phyloP scores from a whole-genome alignment of 2,797 vertebrate species.

The Periophthalmus magnuspinnatus region DNA sequence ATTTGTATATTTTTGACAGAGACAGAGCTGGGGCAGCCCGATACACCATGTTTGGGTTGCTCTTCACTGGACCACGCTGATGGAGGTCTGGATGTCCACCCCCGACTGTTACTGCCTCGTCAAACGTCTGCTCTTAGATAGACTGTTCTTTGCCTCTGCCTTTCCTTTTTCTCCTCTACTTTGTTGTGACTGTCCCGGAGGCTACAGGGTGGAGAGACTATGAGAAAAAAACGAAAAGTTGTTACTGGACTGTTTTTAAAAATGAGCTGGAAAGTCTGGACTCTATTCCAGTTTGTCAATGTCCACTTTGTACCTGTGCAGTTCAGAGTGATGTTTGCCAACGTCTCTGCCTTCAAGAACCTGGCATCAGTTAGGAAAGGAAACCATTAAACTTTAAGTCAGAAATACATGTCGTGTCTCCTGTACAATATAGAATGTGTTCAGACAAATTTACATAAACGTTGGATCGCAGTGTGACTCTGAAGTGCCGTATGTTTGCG shows the following conservation, averaged over 20 bases:
- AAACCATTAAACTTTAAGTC: constrained; percentile 33
- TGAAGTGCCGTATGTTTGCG: too few species aligned
- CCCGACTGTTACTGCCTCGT: constrained; percentile 75
- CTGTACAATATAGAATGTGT: too few species aligned
- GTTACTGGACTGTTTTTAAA: constrained; percentile 87
- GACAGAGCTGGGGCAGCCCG: constrained; percentile 75
- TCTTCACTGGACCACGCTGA: constrained; percentile 83
- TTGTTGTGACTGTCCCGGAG: constrained; percentile 85
- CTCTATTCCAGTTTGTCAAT: too few species aligned
- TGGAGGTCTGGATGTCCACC: constrained; percentile 82
- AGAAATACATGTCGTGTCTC: too few species aligned
- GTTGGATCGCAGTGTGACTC: too few species aligned
- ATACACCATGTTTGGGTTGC: constrained; percentile 82
- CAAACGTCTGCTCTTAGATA: constrained; percentile 84
- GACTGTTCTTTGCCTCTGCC: constrained; percentile 83
- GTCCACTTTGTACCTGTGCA: too few species aligned
- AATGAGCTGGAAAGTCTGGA: constrained; percentile 92
- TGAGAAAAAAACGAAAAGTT: constrained; percentile 69
- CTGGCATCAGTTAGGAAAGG: constrained; percentile 86
- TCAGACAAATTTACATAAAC: too few species aligned
- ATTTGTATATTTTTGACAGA: too few species aligned
- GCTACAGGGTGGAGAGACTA: constrained; percentile 78
- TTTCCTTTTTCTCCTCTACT: constrained; percentile 86
- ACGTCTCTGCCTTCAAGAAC: constrained; percentile 85
- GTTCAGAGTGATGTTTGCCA: too few species aligned